Conservation (phyloP, 2,113 vertebrate species). For the Cyprinodon tularosa region DNA sequence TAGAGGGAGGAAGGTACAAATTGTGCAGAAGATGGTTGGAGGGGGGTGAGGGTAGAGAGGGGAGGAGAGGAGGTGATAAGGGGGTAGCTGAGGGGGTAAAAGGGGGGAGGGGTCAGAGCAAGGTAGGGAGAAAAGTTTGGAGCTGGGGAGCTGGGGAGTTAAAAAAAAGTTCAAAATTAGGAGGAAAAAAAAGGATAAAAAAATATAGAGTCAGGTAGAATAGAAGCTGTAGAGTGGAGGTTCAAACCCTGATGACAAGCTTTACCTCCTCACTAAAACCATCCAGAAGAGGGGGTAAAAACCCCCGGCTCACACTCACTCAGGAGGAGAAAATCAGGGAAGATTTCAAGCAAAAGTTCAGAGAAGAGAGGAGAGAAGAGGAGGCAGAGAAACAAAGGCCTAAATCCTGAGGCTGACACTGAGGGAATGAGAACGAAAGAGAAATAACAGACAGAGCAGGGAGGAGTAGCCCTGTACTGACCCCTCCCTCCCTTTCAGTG, state of each 20-base stretch:
- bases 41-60: neutral
- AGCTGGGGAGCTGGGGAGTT: slow-evolving; percentile 20
- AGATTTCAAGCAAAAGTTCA: slow-evolving; percentile 19
- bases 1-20: slow-evolving; percentile 18
- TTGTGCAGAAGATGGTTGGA: neutral
- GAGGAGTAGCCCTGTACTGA: slow-evolving; percentile 72
- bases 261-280: slow-evolving; percentile 43
- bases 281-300: slow-evolving; percentile 17
- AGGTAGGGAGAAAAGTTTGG: slow-evolving; percentile 31
- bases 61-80: slow-evolving; percentile 23
- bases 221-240: neutral
- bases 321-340: neutral
- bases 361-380: slow-evolving; percentile 22
- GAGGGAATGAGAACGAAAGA: slow-evolving; percentile 74
- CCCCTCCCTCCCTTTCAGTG: slow-evolving; percentile 77
- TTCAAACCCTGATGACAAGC: slow-evolving; percentile 12
- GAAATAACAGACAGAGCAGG: slow-evolving; percentile 64
- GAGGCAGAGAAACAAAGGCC: slow-evolving; percentile 62
- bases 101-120: slow-evolving; percentile 10
- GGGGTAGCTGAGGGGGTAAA: slow-evolving; percentile 21
- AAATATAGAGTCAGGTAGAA: neutral
- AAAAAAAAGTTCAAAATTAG: slow-evolving; percentile 22
- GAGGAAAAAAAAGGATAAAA: slow-evolving; percentile 3
- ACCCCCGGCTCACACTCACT: slow-evolving; percentile 5
- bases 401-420: slow-evolving; percentile 62